These are phyloP conservation scores for Cisticola juncidis DNA, from an alignment of 2,113 vertebrate genomes.

Conservation along the genomic window DNA sequence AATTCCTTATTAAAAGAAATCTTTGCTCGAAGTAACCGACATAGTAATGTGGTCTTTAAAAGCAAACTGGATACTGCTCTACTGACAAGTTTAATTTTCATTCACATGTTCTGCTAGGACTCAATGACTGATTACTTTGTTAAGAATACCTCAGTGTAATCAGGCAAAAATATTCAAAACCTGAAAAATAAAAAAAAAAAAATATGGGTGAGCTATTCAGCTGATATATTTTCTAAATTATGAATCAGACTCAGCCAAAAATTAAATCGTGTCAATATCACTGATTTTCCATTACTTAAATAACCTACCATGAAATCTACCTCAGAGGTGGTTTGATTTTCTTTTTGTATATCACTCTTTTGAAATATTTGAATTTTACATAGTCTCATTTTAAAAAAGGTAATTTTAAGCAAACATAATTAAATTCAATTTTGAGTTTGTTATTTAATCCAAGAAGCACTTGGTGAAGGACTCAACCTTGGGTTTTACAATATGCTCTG, in stretches of 20 bases:
- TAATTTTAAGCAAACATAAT: background rate
- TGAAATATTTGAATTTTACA: background rate
- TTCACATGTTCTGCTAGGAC: background rate
- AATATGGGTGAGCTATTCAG: background rate
- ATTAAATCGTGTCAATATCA: background rate
- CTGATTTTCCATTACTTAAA: background rate
- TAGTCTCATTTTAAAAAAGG: rapidly evolving
- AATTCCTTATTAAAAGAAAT: background rate
- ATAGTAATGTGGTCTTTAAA: background rate
- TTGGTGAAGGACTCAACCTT: background rate
- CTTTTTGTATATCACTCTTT: background rate
- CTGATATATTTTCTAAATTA: background rate
- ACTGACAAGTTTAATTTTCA: background rate
- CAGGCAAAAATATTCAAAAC: background rate
- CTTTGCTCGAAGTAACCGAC: background rate
- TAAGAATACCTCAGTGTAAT: background rate
- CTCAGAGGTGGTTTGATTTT: background rate
- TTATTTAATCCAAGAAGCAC: background rate
- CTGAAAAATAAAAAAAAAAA: background rate
- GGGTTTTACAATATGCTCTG: background rate
- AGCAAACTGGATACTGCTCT: background rate
- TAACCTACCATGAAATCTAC: background rate
- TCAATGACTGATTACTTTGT: background rate
- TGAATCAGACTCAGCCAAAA: background rate
- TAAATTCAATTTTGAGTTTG: background rate